A percentile compares a stretch with the other conserved stretches of the same genome.
phyloP scores from a whole-genome alignment of 2,113 vertebrate genomes.

The Corythaixoides concolor region DNA sequence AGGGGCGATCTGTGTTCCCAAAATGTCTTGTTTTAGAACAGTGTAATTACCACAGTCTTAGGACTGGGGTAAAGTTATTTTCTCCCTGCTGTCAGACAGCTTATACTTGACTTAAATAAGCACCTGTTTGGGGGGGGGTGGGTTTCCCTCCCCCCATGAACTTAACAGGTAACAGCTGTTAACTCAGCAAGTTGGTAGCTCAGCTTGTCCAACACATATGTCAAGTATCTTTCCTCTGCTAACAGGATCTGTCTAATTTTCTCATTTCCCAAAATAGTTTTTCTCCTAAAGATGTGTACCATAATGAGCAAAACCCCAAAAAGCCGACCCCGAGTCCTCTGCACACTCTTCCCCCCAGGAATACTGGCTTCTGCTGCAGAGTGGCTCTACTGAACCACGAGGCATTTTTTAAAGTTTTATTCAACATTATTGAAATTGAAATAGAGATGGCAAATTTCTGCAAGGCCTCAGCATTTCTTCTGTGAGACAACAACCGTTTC shows the following conservation, averaged over 20 bases:
- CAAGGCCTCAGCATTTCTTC: background rate
- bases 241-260: background rate
- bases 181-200: background rate
- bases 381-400: background rate
- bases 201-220: background rate
- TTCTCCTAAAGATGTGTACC: background rate
- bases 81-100: background rate
- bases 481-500: background rate
- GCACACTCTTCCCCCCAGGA: background rate
- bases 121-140: background rate
- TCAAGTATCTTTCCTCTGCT: background rate
- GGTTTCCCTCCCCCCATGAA: background rate
- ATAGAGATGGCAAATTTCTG: background rate
- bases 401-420: background rate
- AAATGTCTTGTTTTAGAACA: background rate
- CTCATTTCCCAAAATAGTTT: background rate
- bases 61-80: background rate
- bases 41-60: background rate
- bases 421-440: background rate
- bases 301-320: background rate
- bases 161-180: conserved; percentile 23
- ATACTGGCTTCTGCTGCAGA: background rate
- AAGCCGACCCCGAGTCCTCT: background rate
- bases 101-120: background rate
- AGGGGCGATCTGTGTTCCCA: background rate